phyloP scores from a whole-genome alignment of 2,113 vertebrate genomes.

The Tichodroma muraria region DNA sequence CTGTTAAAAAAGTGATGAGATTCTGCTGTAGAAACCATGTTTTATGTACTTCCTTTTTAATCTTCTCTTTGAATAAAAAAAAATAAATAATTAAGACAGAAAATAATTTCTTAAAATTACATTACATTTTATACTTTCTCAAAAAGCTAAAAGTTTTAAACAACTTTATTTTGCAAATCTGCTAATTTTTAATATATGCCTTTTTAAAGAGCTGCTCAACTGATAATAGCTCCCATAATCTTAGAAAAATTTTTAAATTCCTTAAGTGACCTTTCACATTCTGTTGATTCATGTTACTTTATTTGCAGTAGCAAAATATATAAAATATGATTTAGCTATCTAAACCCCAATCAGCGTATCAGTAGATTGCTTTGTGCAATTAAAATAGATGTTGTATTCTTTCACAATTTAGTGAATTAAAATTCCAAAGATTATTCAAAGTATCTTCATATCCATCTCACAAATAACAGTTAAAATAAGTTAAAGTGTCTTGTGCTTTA shows the following conservation, averaged over 20 bases:
- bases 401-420: slow-evolving; percentile 1
- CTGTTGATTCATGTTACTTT: background rate
- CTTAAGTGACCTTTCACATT: background rate
- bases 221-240: background rate
- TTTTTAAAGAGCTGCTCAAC: background rate
- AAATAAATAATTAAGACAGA: background rate
- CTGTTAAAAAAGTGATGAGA: background rate
- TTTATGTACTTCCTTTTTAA: background rate
- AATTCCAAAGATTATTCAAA: slow-evolving; percentile 14
- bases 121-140: background rate
- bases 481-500: slow-evolving; percentile 22
- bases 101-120: background rate
- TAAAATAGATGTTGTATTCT: background rate
- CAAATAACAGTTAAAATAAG: slow-evolving; percentile 26
- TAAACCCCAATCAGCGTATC: background rate
- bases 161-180: background rate
- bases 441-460: background rate
- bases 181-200: background rate
- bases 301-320: background rate
- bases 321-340: background rate
- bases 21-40: background rate
- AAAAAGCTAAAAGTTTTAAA: background rate
- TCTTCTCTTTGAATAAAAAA: background rate
- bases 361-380: background rate
- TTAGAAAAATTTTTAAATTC: background rate